Base-by-base conservation (phyloP, 2,797 vertebrate genomes). In the Peromyscus nudipes region DNA sequence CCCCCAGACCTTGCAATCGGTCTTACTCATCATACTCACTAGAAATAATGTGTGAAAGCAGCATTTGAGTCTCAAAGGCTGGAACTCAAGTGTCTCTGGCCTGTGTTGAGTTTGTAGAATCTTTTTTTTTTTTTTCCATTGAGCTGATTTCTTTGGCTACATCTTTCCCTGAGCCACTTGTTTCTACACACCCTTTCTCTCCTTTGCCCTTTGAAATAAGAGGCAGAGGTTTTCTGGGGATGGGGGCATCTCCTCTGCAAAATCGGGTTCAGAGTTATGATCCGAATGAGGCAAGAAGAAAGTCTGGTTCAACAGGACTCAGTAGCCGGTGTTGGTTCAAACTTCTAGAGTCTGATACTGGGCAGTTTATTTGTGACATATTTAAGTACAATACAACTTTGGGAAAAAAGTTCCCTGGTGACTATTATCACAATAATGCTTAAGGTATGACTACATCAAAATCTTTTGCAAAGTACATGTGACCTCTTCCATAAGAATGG, bases 141-240 rank as follows among this genome's bases (percentile, higher is more conserved):
- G 37, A 76, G 9, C 4, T 21, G 87, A 76, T 12, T 75, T 19
- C 10, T 80, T 81, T 91, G 43, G 64, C 40, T 64, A 37, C n/a
- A 79, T 4, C 14, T 91, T 92, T 93, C 62, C n/a, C 17, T 60
- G 64, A 76, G 60, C 34, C 13, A 34, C 91, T 89, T 81, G 65
- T 86, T 57, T 80, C n/a, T 83, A 46, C 25, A 14, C 85, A 23
- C 11, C 27, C 52, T 40, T 12, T 85, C 82, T 93, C 13, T 67
- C 40, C 60, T 62, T 62, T 46, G 73, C 27, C n/a, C 76, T 93
- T 92, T n/a, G 25, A 89, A 93, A 55, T 80, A 67, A 88, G 73
- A 91, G 69, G 19, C 73, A 91, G 87, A 67, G 6, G 4, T 85
- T 97, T 96, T 79, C 91, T 2, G 21, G 40, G 4, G 16, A n/a